phyloP scores from a whole-genome alignment of 1,140 invertebrate genomes.

The Phocides pigmalion region DNA sequence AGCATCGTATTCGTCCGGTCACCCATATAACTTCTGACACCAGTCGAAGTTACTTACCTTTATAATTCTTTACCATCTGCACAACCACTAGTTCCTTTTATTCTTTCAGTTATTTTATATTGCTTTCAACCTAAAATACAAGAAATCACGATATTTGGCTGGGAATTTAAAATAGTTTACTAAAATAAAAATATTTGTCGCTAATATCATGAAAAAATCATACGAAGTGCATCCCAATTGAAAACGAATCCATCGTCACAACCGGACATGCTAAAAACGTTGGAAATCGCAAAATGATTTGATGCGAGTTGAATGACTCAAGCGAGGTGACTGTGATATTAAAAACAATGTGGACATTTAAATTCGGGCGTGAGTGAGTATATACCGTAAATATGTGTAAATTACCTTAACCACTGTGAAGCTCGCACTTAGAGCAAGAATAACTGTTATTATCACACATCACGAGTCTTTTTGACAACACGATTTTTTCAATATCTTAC shows the following conservation, averaged over 20 bases:
- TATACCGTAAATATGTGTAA: conserved; percentile 55
- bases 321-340: conserved; percentile 47
- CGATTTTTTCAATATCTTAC: neutral
- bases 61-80: too few relatives aligned
- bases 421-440: conserved; percentile 17
- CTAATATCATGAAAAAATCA: conserved; percentile 2
- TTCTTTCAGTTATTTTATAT: too few relatives aligned
- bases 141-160: too few relatives aligned
- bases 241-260: conserved; percentile 20
- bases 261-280: conserved; percentile 22
- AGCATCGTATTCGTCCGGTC: too few relatives aligned
- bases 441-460: conserved; percentile 10
- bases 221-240: conserved; percentile 9
- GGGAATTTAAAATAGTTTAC: too few relatives aligned
- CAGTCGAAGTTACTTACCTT: too few relatives aligned
- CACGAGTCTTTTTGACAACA: neutral
- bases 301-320: conserved; percentile 51
- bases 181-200: too few relatives aligned
- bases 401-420: conserved; percentile 50
- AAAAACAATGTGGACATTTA: conserved; percentile 42
- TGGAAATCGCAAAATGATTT: conserved; percentile 31
- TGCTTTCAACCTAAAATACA: too few relatives aligned
- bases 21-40: too few relatives aligned
- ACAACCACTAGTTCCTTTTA: too few relatives aligned
- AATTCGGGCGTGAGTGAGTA: conserved; percentile 50